Evolutionary conservation across 2,888 invertebrate genomes (phyloP), one percentile per base, ranked within the genome.

Genomic region (Lasius platythorax): DNA sequence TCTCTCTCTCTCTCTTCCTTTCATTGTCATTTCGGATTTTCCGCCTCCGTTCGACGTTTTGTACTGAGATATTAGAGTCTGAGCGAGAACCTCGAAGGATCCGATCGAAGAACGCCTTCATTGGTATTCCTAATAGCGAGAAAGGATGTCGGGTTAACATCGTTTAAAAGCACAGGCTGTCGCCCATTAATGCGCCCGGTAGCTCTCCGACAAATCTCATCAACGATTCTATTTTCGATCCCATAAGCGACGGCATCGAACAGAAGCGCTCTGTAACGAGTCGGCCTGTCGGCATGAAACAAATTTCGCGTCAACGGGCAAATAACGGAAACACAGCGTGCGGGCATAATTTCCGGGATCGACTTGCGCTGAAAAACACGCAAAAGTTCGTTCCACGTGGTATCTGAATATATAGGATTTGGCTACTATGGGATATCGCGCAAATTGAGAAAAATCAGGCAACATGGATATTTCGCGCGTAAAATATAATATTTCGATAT

Each of bases 111-210:
- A 88, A 87, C 88, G 70, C 68, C 72, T 83, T 86, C 83, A 84
- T 90, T 84, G 90, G 90, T 84, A 90, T 90, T 86, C 86, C 86
- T 87, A 83, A 87, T 85, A 81, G 68, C 50, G 75, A 72, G 81
- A 85, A 90, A 87, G 88, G 87, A 89, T 90, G 87, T 83, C 85
- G 83, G n/a, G 86, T 79, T 89, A 90, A 90, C 70, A 85, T 89
- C 90, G 85, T 90, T 90, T 90, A 84, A 86, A 89, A 84, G 90
- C 82, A 85, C 82, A 86, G 84, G 83, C 83, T 70, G 50, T 73
- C 73, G 68, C 76, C 90, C 84, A 90, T 90, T 90, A 90, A 90
- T 83, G 86, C 87, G 75, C 83, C 70, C 79, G 84, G 81, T 87
- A 86, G 87, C 84, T 87, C 87, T 74, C 56, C 81, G 61, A 56